These are phyloP conservation scores for Tribolium madens DNA, from an alignment of 1,140 invertebrate species.

Conservation along the genomic window DNA sequence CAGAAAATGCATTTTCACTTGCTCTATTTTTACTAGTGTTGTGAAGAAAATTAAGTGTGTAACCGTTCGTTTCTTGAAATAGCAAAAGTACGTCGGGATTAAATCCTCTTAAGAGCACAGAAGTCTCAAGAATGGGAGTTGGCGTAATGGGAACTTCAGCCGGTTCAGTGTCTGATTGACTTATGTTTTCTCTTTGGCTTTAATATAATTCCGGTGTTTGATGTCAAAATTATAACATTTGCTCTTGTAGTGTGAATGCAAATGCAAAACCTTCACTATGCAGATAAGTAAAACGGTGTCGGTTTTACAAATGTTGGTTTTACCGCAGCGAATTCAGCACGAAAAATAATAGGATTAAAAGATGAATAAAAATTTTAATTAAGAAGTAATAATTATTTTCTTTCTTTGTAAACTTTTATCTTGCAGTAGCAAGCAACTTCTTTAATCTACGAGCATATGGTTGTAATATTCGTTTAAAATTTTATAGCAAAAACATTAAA, in stretches of 20 bases:
- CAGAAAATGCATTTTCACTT: not conserved
- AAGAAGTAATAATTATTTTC: not conserved
- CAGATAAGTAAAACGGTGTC: not conserved
- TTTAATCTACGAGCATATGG: not conserved
- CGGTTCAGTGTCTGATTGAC: too few species aligned
- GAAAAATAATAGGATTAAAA: not conserved
- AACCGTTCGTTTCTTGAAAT: not conserved
- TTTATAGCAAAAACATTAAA: not conserved
- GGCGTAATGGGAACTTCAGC: not conserved
- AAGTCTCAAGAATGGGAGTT: not conserved
- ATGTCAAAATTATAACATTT: not conserved
- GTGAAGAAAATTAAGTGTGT: not conserved
- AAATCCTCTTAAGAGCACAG: not conserved
- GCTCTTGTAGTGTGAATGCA: not conserved
- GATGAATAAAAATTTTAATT: not conserved
- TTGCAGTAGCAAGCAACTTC: not conserved
- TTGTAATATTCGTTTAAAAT: not conserved
- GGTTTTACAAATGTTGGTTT: not conserved
- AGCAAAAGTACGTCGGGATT: not conserved
- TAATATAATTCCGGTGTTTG: not conserved
- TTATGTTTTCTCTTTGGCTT: too few species aligned
- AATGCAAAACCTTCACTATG: not conserved
- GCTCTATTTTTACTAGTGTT: not conserved
- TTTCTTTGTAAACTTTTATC: not conserved
- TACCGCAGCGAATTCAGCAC: not conserved